Evolutionary conservation across 2,888 invertebrate genomes (phyloP).

Genomic region (Leptopilina myrica): DNA sequence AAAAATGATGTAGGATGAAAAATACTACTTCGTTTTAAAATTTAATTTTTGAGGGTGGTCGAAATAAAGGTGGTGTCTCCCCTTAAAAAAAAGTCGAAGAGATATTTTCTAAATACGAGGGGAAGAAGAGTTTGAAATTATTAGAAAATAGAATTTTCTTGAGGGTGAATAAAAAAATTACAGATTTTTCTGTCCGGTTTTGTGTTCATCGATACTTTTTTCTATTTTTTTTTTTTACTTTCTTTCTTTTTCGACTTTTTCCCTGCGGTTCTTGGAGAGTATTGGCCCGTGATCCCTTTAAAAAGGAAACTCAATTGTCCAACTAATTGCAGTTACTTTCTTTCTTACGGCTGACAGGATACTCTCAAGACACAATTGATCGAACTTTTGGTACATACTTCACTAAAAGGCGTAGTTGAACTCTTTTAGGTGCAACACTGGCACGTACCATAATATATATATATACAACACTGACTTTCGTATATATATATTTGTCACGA

Average conservation of each 20-base stretch:
- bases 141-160: constrained; percentile 53
- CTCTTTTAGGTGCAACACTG: constrained; percentile 16
- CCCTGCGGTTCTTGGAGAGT: constrained; percentile 21
- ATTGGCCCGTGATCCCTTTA: constrained; percentile 64
- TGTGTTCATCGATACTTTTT: constrained; percentile 52
- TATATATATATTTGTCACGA: not conserved
- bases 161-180: constrained; percentile 30
- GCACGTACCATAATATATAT: constrained; percentile 40
- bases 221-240: constrained; percentile 47
- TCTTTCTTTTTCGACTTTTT: constrained; percentile 45
- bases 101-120: no score
- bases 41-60: no score
- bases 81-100: no score
- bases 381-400: constrained; percentile 45
- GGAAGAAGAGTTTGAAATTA: constrained; percentile 21
- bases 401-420: constrained; percentile 25
- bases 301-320: constrained; percentile 68
- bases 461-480: no score
- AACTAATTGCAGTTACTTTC: constrained; percentile 71
- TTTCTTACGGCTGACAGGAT: constrained; percentile 49
- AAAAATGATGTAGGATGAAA: no score
- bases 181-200: constrained; percentile 42
- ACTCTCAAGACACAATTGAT: constrained; percentile 41
- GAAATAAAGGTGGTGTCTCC: no score
- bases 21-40: no score